Conservation (phyloP, 2,888 invertebrate genomes). For the Pristionchus fissidentatus region DNA sequence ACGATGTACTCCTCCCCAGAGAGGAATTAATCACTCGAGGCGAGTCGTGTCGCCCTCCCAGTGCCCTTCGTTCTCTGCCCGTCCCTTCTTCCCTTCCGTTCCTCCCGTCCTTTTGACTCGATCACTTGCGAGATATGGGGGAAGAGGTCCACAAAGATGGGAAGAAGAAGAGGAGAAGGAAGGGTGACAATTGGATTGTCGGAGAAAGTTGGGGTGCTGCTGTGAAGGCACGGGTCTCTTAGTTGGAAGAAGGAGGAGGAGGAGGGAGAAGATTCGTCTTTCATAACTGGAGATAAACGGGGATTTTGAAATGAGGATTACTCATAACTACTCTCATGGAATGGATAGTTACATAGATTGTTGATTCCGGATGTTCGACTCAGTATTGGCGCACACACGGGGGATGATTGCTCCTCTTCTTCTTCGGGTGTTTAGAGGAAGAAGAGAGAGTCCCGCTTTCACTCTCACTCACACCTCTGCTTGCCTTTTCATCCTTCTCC, state of each 20-base stretch:
- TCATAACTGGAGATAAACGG: background rate
- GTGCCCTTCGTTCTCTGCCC: too few relatives aligned
- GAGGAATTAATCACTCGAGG: background rate
- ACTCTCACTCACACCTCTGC: conserved; percentile 1
- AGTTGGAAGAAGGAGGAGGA: too few relatives aligned
- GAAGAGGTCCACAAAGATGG: background rate
- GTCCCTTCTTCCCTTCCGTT: background rate
- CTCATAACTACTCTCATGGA: too few relatives aligned
- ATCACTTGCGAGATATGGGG: background rate
- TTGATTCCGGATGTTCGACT: conserved; percentile 23
- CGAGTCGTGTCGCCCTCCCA: background rate
- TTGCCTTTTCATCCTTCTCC: conserved; percentile 3
- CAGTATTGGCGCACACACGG: too few relatives aligned
- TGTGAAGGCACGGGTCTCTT: too few relatives aligned
- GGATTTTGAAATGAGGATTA: too few relatives aligned
- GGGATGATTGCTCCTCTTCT: too few relatives aligned
- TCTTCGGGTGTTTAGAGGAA: too few relatives aligned
- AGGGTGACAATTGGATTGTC: conserved; percentile 26
- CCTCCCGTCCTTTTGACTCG: background rate
- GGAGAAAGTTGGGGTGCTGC: background rate
- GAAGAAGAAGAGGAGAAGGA: background rate
- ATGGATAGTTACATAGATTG: background rate
- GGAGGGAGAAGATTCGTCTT: background rate
- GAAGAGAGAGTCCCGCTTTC: conserved; percentile 11
- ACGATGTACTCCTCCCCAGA: background rate